A percentile compares a stretch with the other conserved stretches of the same genome.
These are phyloP conservation scores for Drosophila colorata DNA, from an alignment of 2,888 invertebrate species.

Conservation along the genomic window DNA sequence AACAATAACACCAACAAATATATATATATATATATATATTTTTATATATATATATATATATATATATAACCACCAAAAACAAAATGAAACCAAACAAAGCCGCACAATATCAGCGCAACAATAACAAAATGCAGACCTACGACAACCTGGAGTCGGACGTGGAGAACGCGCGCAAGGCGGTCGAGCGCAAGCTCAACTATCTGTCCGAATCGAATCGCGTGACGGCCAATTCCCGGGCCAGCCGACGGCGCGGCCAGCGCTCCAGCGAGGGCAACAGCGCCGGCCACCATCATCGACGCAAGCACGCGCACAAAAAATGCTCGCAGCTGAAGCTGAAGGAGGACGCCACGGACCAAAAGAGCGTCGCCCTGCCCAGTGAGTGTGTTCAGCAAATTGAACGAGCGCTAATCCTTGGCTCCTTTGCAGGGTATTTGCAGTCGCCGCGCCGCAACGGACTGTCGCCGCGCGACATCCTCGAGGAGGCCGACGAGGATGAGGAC, in stretches of 20 bases:
- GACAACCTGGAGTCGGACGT: conserved; percentile 18
- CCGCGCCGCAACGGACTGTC: conserved; percentile 66
- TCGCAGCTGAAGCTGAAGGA: conserved; percentile 25
- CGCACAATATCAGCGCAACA: conserved; percentile 10
- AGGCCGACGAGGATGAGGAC: conserved; percentile 26
- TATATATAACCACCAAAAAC: background rate
- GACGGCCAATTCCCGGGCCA: background rate
- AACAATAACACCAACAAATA: background rate
- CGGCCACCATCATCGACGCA: conserved; percentile 6
- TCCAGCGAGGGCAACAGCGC: conserved; percentile 28
- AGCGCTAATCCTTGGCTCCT: background rate
- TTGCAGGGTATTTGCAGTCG: conserved; percentile 40
- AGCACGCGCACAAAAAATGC: conserved; percentile 8
- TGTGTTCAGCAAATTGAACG: too few species aligned
- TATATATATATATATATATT: too few species aligned
- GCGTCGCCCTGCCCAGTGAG: conserved; percentile 28
- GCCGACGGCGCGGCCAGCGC: conserved; percentile 15
- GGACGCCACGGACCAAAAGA: conserved; percentile 3
- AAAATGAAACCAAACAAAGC: conserved; percentile 44
- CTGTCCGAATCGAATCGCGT: conserved; percentile 38
- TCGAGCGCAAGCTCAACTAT: conserved; percentile 42
- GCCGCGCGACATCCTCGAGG: conserved; percentile 43
- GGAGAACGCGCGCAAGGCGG: conserved; percentile 23
- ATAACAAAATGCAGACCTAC: conserved; percentile 16
- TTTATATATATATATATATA: too few species aligned